Evolutionary conservation across 2,888 invertebrate genomes (phyloP).

Genomic region (Macropis europaea): DNA sequence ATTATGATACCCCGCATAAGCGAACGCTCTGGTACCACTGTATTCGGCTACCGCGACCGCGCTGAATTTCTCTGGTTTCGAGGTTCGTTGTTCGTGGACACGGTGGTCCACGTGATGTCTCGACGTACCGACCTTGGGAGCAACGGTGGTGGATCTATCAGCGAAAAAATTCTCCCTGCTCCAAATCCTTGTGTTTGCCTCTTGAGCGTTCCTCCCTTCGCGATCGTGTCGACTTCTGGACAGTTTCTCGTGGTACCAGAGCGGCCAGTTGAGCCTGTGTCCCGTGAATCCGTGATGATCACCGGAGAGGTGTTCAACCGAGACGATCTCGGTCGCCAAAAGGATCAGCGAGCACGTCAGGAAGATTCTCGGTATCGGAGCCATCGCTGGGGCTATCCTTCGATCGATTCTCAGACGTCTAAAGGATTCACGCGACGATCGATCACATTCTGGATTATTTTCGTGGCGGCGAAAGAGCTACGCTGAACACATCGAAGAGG

Average conservation of each 20-base stretch:
- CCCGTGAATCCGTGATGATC: constrained; percentile 17
- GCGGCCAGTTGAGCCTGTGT: constrained; percentile 48
- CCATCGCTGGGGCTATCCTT: constrained; percentile 30
- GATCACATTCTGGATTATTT: constrained; percentile 46
- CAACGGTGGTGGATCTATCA: neutral
- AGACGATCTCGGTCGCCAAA: neutral
- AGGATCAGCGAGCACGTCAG: constrained; percentile 26
- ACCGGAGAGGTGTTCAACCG: neutral
- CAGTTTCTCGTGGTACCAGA: constrained; percentile 53
- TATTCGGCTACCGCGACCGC: constrained; percentile 63
- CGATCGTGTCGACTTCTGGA: constrained; percentile 34
- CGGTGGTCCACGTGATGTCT: constrained; percentile 54
- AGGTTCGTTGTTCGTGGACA: constrained; percentile 32
- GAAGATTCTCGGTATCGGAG: constrained; percentile 12
- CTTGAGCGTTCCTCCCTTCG: constrained; percentile 12
- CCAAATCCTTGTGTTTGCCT: constrained; percentile 27
- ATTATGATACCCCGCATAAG: constrained; percentile 67
- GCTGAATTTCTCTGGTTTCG: constrained; percentile 61
- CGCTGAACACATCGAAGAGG: constrained; percentile 11
- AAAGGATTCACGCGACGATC: neutral
- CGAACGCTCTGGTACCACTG: constrained; percentile 64
- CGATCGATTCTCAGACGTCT: neutral
- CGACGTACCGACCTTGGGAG: neutral
- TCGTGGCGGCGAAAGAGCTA: neutral
- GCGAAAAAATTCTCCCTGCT: neutral